These are phyloP conservation scores for Pitangus sulphuratus DNA, from an alignment of 2,797 vertebrate species.

Conservation along the genomic window DNA sequence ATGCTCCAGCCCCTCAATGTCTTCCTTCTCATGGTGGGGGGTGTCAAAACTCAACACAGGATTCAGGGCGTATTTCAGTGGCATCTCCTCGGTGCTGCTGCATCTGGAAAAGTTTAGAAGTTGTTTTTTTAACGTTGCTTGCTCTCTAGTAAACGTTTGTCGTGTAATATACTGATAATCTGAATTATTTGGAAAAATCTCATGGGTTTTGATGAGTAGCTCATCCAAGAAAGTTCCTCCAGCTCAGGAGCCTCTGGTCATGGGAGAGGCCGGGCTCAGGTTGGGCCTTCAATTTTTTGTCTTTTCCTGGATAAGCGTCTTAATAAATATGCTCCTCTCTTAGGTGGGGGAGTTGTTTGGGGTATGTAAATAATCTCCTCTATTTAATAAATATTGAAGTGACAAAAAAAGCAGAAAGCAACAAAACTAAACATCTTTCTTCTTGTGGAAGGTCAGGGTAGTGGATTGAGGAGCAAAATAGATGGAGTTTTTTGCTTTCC, in stretches of 20 bases:
- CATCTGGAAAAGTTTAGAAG: neutral
- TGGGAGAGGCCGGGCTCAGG: neutral
- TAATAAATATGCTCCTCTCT: neutral
- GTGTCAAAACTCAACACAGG: neutral
- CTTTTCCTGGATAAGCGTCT: neutral
- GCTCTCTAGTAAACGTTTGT: neutral
- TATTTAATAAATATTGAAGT: neutral
- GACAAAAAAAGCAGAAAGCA: neutral
- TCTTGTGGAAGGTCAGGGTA: rapidly evolving
- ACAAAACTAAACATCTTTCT: neutral
- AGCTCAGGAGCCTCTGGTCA: neutral
- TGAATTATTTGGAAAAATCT: neutral
- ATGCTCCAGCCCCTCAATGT: rapidly evolving
- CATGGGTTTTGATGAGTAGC: neutral
- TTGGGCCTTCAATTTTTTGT: neutral
- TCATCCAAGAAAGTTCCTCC: neutral
- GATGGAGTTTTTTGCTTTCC: neutral
- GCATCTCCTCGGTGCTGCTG: neutral
- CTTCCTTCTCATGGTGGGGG: neutral
- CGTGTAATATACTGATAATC: rapidly evolving
- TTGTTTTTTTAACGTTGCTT: neutral
- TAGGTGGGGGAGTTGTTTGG: rapidly evolving
- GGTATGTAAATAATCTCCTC: neutral
- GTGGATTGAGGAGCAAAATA: neutral
- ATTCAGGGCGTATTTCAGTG: neutral